Evolutionary conservation across 2,888 invertebrate genomes (phyloP).

Genomic region (Agonopterix heracliana): DNA sequence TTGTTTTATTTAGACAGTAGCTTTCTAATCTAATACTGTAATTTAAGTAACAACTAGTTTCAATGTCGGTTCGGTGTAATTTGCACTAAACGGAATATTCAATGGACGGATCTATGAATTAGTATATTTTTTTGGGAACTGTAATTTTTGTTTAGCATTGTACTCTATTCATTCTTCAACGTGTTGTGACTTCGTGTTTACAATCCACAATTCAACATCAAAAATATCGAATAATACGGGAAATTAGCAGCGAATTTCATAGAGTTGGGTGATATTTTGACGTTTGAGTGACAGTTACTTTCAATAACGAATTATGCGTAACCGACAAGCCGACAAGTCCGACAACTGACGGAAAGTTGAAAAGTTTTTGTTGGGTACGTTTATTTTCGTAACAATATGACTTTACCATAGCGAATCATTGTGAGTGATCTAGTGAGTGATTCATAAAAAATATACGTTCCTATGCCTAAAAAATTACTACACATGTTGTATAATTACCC

Average conservation of each 20-base stretch:
- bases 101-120: background rate
- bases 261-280: conserved; percentile 52
- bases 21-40: conserved; percentile 46
- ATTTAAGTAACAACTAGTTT: conserved; percentile 22
- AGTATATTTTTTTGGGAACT: background rate
- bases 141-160: background rate
- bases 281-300: conserved; percentile 70
- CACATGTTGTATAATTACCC: too few species aligned
- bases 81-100: background rate
- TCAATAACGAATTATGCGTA: conserved; percentile 61
- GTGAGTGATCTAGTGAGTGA: too few species aligned
- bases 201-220: conserved; percentile 19
- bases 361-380: conserved; percentile 20
- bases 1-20: conserved; percentile 57
- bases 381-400: conserved; percentile 19
- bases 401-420: too few species aligned
- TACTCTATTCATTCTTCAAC: conserved; percentile 8
- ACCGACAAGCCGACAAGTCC: conserved; percentile 30
- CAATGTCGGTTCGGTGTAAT: background rate
- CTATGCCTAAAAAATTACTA: too few species aligned
- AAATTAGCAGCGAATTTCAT: conserved; percentile 51
- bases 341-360: conserved; percentile 40
- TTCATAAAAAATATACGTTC: too few species aligned
- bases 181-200: conserved; percentile 25
- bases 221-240: conserved; percentile 44